These are phyloP conservation scores for Lasioglossum albipes DNA, from an alignment of 1,140 invertebrate genomes.

Conservation along the genomic window DNA sequence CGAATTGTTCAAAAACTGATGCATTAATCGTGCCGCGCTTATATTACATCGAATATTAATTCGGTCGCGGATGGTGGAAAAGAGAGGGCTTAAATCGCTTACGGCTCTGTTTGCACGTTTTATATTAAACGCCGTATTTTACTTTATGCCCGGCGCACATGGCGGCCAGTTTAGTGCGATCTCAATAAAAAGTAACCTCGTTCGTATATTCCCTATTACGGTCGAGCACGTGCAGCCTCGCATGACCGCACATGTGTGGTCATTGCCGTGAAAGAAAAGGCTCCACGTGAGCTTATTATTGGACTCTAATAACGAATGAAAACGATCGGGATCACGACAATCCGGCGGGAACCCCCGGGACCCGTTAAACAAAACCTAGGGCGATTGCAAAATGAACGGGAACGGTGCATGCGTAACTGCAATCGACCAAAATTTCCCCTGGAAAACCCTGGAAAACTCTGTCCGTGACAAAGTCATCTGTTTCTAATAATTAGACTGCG, in stretches of 20 bases:
- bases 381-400: too few relatives aligned
- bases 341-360: neutral
- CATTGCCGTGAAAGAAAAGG: neutral
- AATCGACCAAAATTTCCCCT: too few relatives aligned
- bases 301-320: slow-evolving; percentile 10
- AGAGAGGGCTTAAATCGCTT: neutral
- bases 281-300: slow-evolving; percentile 26
- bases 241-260: slow-evolving; percentile 46
- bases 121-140: slow-evolving; percentile 49
- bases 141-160: slow-evolving; percentile 30
- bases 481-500: too few relatives aligned
- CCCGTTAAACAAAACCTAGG: too few relatives aligned
- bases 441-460: too few relatives aligned
- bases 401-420: too few relatives aligned
- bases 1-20: slow-evolving; percentile 33
- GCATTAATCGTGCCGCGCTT: slow-evolving; percentile 18
- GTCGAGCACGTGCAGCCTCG: slow-evolving; percentile 28
- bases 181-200: slow-evolving; percentile 56
- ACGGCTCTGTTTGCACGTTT: slow-evolving; percentile 30
- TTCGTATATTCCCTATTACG: slow-evolving; percentile 38
- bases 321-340: slow-evolving; percentile 5
- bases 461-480: too few relatives aligned
- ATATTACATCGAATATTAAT: slow-evolving; percentile 37
- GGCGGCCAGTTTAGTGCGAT: slow-evolving; percentile 41
- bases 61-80: neutral